Evolutionary conservation across 2,888 invertebrate species (phyloP).

Genomic region (Protonemura montana): DNA sequence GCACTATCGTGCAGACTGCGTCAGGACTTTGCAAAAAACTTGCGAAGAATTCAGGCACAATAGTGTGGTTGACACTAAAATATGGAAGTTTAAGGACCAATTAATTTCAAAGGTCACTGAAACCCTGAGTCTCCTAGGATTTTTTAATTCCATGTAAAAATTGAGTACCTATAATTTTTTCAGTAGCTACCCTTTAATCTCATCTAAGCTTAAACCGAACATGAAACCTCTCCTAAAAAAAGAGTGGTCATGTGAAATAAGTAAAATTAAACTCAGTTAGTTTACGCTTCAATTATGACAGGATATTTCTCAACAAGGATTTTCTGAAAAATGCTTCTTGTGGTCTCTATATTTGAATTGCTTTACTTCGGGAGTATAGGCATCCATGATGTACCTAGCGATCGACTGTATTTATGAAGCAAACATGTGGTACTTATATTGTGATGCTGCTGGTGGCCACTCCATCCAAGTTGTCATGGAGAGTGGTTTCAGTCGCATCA

Average conservation of each 20-base stretch:
- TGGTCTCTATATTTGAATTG: not conserved
- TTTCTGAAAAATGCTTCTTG: not conserved
- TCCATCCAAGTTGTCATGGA: not conserved
- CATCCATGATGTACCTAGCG: not conserved
- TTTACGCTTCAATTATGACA: not conserved
- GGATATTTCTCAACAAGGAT: not conserved
- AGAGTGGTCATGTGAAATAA: not conserved
- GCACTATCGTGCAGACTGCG: conserved; percentile 94
- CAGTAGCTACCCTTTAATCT: too few relatives aligned
- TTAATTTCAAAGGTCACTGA: conserved; percentile 74
- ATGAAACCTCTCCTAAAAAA: not conserved
- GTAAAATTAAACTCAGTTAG: not conserved
- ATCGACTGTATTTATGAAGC: not conserved
- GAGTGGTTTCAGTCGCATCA: not conserved
- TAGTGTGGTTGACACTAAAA: conserved; percentile 82
- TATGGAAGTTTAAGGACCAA: conserved; percentile 86
- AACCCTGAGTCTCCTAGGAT: conserved; percentile 76
- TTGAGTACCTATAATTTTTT: not conserved
- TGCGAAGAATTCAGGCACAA: conserved; percentile 85
- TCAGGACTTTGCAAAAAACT: conserved; percentile 81
- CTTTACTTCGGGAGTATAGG: not conserved
- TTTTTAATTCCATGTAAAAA: conserved; percentile 60
- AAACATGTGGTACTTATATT: not conserved
- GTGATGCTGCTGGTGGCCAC: not conserved
- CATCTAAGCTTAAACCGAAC: not conserved